phyloP scores from a whole-genome alignment of 2,888 invertebrate genomes.

The Cactoblastis cactorum region DNA sequence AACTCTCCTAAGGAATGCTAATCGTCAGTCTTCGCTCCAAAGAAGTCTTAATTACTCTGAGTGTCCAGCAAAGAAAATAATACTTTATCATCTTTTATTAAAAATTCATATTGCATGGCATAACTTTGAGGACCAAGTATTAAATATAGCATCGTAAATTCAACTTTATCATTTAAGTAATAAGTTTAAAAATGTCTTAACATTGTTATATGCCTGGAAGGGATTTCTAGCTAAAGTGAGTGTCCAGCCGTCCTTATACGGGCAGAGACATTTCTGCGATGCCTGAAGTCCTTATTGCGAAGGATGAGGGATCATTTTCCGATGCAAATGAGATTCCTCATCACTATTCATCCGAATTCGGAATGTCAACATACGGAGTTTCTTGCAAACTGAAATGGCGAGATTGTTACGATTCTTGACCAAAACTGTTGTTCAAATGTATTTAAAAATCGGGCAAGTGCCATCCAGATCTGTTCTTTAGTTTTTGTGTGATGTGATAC shows the following conservation, averaged over 20 bases:
- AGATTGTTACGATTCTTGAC: conserved; percentile 29
- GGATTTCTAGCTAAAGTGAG: conserved; percentile 51
- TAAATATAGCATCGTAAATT: conserved; percentile 24
- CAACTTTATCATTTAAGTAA: conserved; percentile 27
- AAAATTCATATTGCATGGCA: conserved; percentile 22
- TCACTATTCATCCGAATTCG: conserved; percentile 45
- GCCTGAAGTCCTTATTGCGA: conserved; percentile 22
- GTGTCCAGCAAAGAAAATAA: conserved; percentile 20
- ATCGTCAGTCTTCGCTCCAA: conserved; percentile 41
- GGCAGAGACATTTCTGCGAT: conserved; percentile 28
- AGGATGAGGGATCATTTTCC: conserved; percentile 28
- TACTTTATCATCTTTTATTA: conserved; percentile 23
- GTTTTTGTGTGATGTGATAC: no score
- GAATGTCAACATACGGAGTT: conserved; percentile 32
- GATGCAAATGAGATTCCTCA: conserved; percentile 28
- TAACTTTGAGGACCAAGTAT: not conserved
- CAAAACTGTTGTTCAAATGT: conserved; percentile 18
- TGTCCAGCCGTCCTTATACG: conserved; percentile 48
- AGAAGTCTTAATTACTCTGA: conserved; percentile 38
- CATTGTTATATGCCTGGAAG: conserved; percentile 33
- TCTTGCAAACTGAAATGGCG: conserved; percentile 16
- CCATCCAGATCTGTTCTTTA: no score
- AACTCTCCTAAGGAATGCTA: conserved; percentile 44
- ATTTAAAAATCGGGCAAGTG: no score
- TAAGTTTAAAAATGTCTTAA: conserved; percentile 33